Base-by-base conservation (phyloP, 2,797 vertebrate species). In the Mycteria americana region DNA sequence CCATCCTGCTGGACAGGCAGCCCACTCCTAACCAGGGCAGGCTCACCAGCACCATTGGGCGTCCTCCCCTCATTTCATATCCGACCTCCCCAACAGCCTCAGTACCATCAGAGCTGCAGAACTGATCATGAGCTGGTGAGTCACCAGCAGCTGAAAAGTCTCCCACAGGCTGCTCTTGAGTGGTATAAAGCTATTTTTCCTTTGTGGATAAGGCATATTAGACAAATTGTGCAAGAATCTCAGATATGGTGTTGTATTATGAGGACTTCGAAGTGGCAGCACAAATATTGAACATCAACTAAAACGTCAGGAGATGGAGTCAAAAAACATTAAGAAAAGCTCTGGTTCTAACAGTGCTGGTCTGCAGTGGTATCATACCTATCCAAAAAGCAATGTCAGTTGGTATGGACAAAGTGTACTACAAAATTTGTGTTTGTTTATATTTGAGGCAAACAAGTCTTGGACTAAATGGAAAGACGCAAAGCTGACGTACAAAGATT, bases 401-500 rank as follows among this genome's bases (percentile, higher is more conserved):
- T 76, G 27, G n/a, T 65, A 37, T 24, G 77, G 86, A 94, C 69
- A 78, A 24, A 81, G 33, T 43, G 43, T 93, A 76, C 69, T 75
- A 57, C 63, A 76, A 51, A 80, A 78, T 46, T 56, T 48, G 13
- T 28, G 27, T 57, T 73, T 92, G 53, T 88, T 96, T 95, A 17
- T 67, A 14, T 84, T 91, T 64, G 73, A 90, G 54, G 54, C 33
- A 92, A 94, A 82, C 43, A 81, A 23, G 56, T 37, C 77, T 92
- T 86, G 35, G 46, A 68, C 30, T 67, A 11, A 89, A 78, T 13
- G 43, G 65, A 92, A 92, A 96, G 41, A 59, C 8, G 0, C 62
- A 39, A 84, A 89, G 45, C 65, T 96, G 90, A 92, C 5, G 7
- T 86, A 76, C 77, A 62, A 72, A 90, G 90, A 96, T 93, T 62